Percentiles rank a stretch among this genome's conserved stretches.
Evolutionary conservation across 2,888 invertebrate genomes (phyloP).

Genomic region (Rhopalosiphum nymphaeae): DNA sequence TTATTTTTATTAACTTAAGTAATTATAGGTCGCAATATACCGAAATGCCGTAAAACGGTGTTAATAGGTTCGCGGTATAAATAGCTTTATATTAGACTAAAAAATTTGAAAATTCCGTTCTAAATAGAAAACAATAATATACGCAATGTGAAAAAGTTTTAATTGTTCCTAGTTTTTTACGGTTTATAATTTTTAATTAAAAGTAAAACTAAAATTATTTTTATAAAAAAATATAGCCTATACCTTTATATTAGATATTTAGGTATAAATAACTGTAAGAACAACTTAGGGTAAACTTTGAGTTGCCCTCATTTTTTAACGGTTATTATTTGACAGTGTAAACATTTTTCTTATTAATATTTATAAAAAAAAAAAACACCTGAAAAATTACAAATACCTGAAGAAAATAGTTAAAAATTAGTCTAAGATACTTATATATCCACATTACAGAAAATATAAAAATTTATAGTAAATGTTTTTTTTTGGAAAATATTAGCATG

Average conservation of each 20-base stretch:
- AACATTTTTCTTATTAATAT: background rate
- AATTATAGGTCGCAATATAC: background rate
- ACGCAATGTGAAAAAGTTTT: background rate
- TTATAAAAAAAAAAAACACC: no score
- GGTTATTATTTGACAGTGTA: background rate
- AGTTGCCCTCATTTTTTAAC: background rate
- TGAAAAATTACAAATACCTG: no score
- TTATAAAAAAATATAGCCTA: no score
- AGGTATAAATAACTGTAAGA: background rate
- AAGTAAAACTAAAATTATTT: background rate
- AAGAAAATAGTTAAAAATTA: no score
- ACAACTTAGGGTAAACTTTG: background rate
- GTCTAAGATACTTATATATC: background rate
- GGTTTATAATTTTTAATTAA: background rate
- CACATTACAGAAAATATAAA: background rate
- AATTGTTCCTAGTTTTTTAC: background rate
- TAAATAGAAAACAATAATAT: background rate
- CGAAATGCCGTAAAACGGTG: background rate
- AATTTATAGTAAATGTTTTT: background rate
- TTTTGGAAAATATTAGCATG: background rate
- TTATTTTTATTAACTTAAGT: background rate
- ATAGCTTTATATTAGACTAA: background rate
- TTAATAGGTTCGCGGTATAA: background rate
- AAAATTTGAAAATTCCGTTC: background rate
- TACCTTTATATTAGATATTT: no score